Evolutionary conservation across 2,113 vertebrate genomes (phyloP).

Genomic region (Cyprinus carpio): DNA sequence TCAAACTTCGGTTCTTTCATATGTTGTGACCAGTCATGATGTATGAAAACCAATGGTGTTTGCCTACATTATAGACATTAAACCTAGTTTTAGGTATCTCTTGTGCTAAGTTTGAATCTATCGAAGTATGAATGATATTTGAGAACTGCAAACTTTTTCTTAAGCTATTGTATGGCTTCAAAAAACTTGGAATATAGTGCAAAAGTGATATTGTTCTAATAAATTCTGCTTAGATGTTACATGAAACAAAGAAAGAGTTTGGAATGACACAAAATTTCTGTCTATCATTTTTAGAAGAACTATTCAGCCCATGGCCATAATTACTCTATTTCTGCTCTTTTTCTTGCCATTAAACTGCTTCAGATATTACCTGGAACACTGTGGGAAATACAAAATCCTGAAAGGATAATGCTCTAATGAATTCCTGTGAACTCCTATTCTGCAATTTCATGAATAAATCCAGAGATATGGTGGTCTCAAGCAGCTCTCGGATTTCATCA

Average conservation of each 20-base stretch:
- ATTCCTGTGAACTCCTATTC: not conserved
- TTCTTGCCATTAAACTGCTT: not conserved
- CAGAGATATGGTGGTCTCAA: not conserved
- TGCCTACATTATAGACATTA: not conserved
- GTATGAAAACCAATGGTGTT: not conserved
- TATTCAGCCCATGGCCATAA: not conserved
- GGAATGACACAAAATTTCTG: not conserved
- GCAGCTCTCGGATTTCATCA: not conserved
- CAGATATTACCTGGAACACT: not conserved
- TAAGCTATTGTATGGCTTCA: not conserved
- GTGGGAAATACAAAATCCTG: not conserved
- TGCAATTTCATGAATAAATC: not conserved
- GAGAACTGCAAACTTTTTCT: not conserved
- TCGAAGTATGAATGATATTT: not conserved
- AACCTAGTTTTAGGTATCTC: no score
- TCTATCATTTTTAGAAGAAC: not conserved
- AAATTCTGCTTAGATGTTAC: not conserved
- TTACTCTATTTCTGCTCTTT: not conserved
- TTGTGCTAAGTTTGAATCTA: not conserved
- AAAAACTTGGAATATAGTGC: no score
- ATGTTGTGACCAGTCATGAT: not conserved
- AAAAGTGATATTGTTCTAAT: no score
- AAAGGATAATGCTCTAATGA: not conserved
- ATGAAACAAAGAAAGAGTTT: slow-evolving; percentile 1
- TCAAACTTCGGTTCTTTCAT: not conserved